Conservation (phyloP, 2,888 invertebrate genomes). For the Pammene fasciana region DNA sequence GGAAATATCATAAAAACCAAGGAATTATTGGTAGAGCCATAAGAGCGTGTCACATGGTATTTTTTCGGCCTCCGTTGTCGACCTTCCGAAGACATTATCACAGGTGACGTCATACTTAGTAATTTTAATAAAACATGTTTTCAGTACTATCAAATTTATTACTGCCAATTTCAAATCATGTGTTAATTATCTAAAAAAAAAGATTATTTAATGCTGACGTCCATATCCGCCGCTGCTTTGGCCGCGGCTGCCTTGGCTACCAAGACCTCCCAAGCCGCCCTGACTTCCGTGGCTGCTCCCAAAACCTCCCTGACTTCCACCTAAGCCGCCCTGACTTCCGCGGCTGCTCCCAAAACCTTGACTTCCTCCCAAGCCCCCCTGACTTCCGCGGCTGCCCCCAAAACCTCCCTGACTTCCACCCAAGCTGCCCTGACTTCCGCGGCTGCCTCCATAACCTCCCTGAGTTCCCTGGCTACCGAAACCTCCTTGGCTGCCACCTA, state of each 20-base stretch:
- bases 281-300: neutral
- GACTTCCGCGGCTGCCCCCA: neutral
- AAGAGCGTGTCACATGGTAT: too few species aligned
- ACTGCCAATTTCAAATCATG: constrained; percentile 1
- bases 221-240: constrained; percentile 37
- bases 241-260: neutral
- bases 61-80: too few species aligned
- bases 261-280: neutral
- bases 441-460: neutral
- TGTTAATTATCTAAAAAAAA: neutral
- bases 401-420: neutral
- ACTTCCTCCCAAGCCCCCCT: neutral
- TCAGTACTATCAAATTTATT: constrained; percentile 21
- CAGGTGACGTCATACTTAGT: too few species aligned
- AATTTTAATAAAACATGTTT: neutral
- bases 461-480: neutral
- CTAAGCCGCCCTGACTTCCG: neutral
- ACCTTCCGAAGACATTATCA: too few species aligned
- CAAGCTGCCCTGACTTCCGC: neutral
- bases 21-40: too few species aligned
- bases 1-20: too few species aligned
- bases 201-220: constrained; percentile 1
- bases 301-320: neutral
- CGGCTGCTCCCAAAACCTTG: neutral
- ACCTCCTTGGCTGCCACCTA: neutral